Percentiles rank a stretch among this genome's conserved stretches.
These are phyloP conservation scores for Tichodroma muraria DNA, from an alignment of 2,113 vertebrate species.

Conservation along the genomic window DNA sequence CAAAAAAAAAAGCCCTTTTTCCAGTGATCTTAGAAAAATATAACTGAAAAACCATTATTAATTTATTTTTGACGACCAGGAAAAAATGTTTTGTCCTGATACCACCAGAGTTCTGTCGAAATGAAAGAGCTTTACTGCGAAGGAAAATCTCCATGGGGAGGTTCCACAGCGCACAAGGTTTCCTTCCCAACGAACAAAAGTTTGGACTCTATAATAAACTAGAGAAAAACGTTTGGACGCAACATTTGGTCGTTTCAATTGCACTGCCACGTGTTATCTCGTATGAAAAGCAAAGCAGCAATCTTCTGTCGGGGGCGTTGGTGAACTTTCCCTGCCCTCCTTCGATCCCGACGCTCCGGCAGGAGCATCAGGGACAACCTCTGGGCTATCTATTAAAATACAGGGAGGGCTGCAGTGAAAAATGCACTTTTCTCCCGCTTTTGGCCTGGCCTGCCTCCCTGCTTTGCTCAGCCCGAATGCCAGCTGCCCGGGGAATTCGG, in stretches of 20 bases:
- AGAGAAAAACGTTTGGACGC: rapidly evolving
- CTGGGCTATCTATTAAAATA: neutral
- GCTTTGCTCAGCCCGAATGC: too few species aligned
- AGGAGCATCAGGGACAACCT: neutral
- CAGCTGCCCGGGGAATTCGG: too few species aligned
- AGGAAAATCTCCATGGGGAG: neutral
- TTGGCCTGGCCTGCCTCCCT: too few species aligned
- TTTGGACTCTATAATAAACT: neutral
- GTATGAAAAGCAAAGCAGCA: neutral
- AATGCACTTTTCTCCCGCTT: too few species aligned
- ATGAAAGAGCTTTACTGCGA: neutral
- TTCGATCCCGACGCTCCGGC: neutral
- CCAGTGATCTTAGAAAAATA: neutral
- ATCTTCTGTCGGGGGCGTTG: neutral
- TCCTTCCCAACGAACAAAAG: neutral
- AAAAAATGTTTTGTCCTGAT: neutral
- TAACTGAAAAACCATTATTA: neutral
- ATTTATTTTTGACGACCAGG: neutral
- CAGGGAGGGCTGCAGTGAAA: too few species aligned
- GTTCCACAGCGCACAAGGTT: neutral
- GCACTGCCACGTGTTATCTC: neutral
- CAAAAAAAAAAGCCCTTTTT: neutral
- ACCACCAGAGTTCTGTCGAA: neutral
- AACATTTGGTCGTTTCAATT: neutral
- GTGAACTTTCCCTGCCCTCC: neutral